Evolutionary conservation across 2,797 vertebrate species (phyloP), one percentile per base, ranked within the genome.

Genomic region (Dicrostonyx torquatus): DNA sequence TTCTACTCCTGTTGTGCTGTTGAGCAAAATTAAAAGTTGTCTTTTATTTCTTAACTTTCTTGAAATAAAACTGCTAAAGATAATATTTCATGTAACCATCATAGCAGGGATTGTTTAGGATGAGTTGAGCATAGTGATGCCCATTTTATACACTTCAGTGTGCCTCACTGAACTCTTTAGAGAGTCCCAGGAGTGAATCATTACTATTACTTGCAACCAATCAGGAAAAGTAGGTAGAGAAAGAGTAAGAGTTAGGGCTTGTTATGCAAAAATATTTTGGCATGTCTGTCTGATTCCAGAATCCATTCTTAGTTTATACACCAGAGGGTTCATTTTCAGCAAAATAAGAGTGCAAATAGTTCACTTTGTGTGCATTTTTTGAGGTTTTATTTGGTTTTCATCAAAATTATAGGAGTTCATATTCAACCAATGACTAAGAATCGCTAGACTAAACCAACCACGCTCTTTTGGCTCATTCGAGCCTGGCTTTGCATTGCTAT

Each of bases 271-370:
- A 80, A 12, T 84, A 66, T 84, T 88, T 95, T 37, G 60, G 55
- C 40, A 94, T 11, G 5, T 70, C 64, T 83, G 4, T 79, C 50
- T 50, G 84, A 77, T 68, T 94, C 66, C 2, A 43, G 48, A 86
- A 58, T 76, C 18, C 26, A 73, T 73, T 34, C 60, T 94, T 91
- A 40, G 24, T 66, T 84, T 85, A 45, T 15, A 86, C 43, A 45
- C 76, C 89, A 92, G 93, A 93, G 2, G 58, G 82, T 92, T 89
- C 58, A 92, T 86, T 68, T 86, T 94, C 66, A 90, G 14, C 40
- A 58, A 40, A 91, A 86, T 79, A 82, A 95, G 70, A 60, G 43
- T 70, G 9, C 13, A 79, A 95, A 89, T 14, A 79, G 2, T 18
- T 87, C 6, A 31, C 20, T 85, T 93, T 87, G 45, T 72, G 6